Percentiles rank a stretch among this genome's conserved stretches.
Evolutionary conservation across 2,888 invertebrate genomes (phyloP).

Genomic region (Dorcus parallelipipedus): DNA sequence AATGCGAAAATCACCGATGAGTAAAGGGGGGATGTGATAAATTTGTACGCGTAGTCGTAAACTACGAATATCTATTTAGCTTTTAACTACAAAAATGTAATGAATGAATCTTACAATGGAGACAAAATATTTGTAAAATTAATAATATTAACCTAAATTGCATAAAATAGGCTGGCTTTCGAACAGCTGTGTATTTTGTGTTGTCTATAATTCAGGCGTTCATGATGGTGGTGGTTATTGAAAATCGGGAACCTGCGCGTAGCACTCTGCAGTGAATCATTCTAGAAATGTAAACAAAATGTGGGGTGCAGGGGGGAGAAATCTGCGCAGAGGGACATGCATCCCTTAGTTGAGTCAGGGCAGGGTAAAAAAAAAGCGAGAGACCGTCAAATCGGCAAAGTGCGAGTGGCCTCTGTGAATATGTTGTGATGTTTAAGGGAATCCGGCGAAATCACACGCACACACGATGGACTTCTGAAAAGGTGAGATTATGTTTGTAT

Average conservation of each 20-base stretch:
- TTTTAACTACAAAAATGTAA: no score
- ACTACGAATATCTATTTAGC: no score
- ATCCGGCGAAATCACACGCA: conserved; percentile 14
- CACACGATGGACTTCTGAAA: conserved; percentile 14
- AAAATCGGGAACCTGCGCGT: conserved; percentile 10
- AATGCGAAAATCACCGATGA: no score
- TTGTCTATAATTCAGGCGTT: neutral
- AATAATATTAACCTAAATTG: no score
- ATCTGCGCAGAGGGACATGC: conserved; percentile 29
- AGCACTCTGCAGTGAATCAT: conserved; percentile 13
- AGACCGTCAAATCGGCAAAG: conserved; percentile 21
- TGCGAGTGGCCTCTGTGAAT: conserved; percentile 12
- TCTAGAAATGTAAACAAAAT: conserved; percentile 10
- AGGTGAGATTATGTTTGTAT: conserved; percentile 15
- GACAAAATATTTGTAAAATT: no score
- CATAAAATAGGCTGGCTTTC: no score
- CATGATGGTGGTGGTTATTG: neutral
- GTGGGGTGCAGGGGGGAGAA: conserved; percentile 18
- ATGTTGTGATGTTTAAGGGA: conserved; percentile 20
- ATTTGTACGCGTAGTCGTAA: no score
- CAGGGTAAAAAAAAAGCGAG: conserved; percentile 23
- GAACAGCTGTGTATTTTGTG: neutral
- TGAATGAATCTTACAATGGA: no score
- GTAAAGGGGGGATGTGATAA: no score
- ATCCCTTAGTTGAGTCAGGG: conserved; percentile 31